Base-by-base conservation (phyloP, 1,140 invertebrate genomes). In the Tetraneura akinire region DNA sequence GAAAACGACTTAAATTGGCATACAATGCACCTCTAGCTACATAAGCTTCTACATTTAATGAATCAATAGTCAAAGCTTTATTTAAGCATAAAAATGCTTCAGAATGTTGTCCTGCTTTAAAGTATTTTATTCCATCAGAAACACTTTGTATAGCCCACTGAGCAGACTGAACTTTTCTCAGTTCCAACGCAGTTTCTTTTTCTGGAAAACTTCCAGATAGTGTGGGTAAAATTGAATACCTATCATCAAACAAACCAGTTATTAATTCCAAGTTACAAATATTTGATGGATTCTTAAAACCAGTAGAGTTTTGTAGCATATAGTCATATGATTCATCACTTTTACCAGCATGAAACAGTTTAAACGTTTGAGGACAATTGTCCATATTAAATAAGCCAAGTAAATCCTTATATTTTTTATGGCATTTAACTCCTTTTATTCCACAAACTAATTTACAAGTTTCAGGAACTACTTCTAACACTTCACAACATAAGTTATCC, bases 71-170 rank as follows among this genome's bases (percentile, higher is more conserved):
- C 2, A 98, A 87, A 3, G 96, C 96, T 87, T 96, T 96, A 86
- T 97, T 98, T 1, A 98, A 88, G 84, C 94, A 95, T 85, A 97
- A 96, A 87, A 97, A 97, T 55, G 96, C 96, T 88, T 98, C 96
- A 8, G 92, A 90, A 84, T 96, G 92, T 84, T 94, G 90, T 55
- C 94, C 94, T 80, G 91, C 90, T 87, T 97, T 98, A 87, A 97
- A 97, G 88, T 95, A 92, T 84, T 94, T 91, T 82, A 98, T 96
- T 81, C 96, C 96, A 87, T 96, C 94, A 47, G 93, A 92, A 26
- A 97, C 94, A 84, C 92, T 94, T 83, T 93, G 91, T 85, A 95
- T 94, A 21, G 96, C 95, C 94, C 94, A 96, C 85, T 95, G 95
- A 83, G 91, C 93, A 29, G 95, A 94, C 87, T 98, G 96, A 47